Evolutionary conservation across 2,113 vertebrate species (phyloP), one percentile per base, ranked within the genome.

Genomic region (Leucopsar rothschildi): DNA sequence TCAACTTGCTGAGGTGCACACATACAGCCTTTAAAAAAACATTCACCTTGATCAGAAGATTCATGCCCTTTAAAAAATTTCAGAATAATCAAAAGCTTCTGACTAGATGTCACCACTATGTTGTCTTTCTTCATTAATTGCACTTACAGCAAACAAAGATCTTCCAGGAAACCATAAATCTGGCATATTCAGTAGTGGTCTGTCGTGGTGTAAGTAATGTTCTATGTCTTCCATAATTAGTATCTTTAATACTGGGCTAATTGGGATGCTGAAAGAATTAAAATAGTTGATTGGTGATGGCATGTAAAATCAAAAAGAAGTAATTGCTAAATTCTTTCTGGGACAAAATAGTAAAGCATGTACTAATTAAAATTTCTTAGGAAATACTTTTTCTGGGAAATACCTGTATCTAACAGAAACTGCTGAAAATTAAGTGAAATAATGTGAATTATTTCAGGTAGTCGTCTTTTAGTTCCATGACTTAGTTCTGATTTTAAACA

Each of bases 71-170:
- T 86, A 18, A 86, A 53, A 56, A 80, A 52, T 88, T 94, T 88
- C 8, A 80, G 88, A 95, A 79, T 69, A 91, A 78, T 84, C 72
- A 90, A 92, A 89, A 78, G 16, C 70, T 85, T 80, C 42, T 91
- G 84, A 82, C 86, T 81, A 87, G 42, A 77, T 87, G 44, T 82
- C 14, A 7, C 57, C 69, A 40, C 59, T 68, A 50, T 82, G 39
- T 77, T 93, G 27, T 76, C 88, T 52, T 94, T 88, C 79, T 95
- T 86, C 49, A 61, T 95, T 91, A 92, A 71, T 76, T 92, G 75
- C 73, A 8, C 91, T 94, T 81, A 79, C 17, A 76, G 13, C 42
- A 86, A 89, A 39, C 49, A 90, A 60, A 92, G 7, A 16, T 44
- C 55, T 90, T 86, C 49, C 71, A 75, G 53, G 92, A 77, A 92